Evolutionary conservation across 1,140 invertebrate species (phyloP), one percentile per base, ranked within the genome.

Genomic region (Heliothis virescens): DNA sequence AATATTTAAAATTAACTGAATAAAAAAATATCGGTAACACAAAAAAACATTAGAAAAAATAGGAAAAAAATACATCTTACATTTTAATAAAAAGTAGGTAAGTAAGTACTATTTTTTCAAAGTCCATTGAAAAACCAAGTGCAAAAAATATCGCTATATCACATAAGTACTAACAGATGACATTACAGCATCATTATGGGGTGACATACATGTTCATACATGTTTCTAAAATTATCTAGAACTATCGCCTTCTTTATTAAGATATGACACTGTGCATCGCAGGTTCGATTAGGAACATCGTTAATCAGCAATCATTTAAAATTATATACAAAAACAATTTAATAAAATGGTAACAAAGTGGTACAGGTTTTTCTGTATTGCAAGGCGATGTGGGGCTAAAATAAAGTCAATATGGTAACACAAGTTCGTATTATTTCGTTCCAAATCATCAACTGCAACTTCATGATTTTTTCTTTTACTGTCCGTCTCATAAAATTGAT

Each of bases 151-250:
- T 29, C 41, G n/a, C 41, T 75, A 75, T 76, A 76, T 76, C 74
- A 76, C 74, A 76, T 76, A 76, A 76, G 57, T 76, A 55, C 50
- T 65, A 76, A 63, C n/a, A 62, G 41, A 75, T 50, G 72, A 75
- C 41, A 18, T 48, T 62, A 75, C 47, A 75, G n/a, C 18, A 76
- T 63, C 69, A 65, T n/a, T 41, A 76, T 29, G n/a, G 52, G n/a
- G 59, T 76, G 50, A 50, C 41, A 75, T 52, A 29, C 47, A 50
- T 15, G 48, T 53, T 48, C 12, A 65, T 76, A 76, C 21, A 65
- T 21, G 13, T 72, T 57, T 72, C 69, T 72, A 72, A 72, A 72
- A 16, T 72, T 72, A 72, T 72, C 69, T 72, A 72, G 11, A 41
- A 72, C 50, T 57, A 57, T 12, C n/a, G 52, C 52, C 69, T 57